phyloP scores from a whole-genome alignment of 2,113 vertebrate species.

The Picathartes gymnocephalus region DNA sequence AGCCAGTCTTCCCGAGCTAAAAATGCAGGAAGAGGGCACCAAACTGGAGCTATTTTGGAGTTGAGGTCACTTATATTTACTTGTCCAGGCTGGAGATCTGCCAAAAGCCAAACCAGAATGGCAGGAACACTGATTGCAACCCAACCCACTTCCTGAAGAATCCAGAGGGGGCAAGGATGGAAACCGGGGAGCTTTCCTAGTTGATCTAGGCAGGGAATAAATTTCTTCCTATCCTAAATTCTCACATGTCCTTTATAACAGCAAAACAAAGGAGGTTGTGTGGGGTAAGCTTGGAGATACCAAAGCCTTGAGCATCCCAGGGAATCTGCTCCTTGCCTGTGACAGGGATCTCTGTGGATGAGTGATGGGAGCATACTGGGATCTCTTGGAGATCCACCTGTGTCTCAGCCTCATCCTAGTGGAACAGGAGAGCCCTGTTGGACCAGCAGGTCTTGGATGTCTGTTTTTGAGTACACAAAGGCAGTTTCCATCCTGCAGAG shows the following conservation, averaged over 20 bases:
- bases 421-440: background rate
- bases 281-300: background rate
- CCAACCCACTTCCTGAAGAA: background rate
- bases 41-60: background rate
- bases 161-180: background rate
- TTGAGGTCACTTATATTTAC: background rate
- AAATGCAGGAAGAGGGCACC: background rate
- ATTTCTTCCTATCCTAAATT: background rate
- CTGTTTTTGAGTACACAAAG: background rate
- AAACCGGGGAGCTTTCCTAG: background rate
- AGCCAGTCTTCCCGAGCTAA: background rate
- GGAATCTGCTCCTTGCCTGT: background rate
- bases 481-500: background rate
- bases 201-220: background rate
- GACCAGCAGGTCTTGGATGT: background rate
- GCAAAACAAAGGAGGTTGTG: background rate
- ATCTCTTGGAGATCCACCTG: background rate
- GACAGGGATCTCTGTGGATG: background rate
- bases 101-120: background rate
- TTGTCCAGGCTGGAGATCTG: background rate
- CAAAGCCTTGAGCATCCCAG: background rate
- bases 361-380: fast-evolving
- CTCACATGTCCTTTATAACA: background rate
- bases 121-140: background rate
- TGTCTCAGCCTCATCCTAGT: background rate